A percentile compares a stretch with the other conserved stretches of the same genome.
phyloP scores from a whole-genome alignment of 2,888 invertebrate species.

The Thereva nobilitata region DNA sequence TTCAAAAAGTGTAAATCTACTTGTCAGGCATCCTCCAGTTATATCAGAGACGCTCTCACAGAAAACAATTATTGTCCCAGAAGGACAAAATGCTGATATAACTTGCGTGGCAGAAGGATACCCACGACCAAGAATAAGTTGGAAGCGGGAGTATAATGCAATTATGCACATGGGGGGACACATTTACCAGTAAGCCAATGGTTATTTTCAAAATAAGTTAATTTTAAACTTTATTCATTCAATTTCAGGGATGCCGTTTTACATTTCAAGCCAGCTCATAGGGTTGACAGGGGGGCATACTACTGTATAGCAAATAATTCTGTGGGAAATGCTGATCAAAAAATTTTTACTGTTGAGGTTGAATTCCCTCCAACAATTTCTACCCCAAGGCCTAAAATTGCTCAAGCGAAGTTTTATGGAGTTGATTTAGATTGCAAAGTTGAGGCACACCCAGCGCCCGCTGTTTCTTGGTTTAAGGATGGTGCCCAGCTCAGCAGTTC shows the following conservation, averaged over 20 bases:
- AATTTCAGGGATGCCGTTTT: conserved; percentile 50
- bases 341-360: conserved; percentile 54
- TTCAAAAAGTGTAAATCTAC: conserved; percentile 50
- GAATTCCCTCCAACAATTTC: conserved; percentile 56
- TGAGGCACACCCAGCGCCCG: conserved; percentile 55
- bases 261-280: conserved; percentile 51
- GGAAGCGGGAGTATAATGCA: conserved; percentile 69
- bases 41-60: conserved; percentile 51
- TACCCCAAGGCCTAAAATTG: conserved; percentile 54
- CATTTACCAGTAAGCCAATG: conserved; percentile 34
- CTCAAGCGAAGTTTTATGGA: conserved; percentile 51
- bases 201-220: conserved; percentile 6
- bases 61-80: conserved; percentile 49
- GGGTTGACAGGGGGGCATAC: conserved; percentile 55
- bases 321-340: conserved; percentile 53
- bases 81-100: conserved; percentile 56
- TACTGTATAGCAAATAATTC: conserved; percentile 56
- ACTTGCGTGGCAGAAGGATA: conserved; percentile 78
- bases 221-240: not conserved
- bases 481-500: conserved; percentile 30
- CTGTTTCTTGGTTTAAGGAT: conserved; percentile 51
- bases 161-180: conserved; percentile 56
- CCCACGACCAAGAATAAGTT: conserved; percentile 71
- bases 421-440: conserved; percentile 56
- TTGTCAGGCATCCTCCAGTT: conserved; percentile 54